Evolutionary conservation across 2,888 invertebrate species (phyloP).

Genomic region (Lutraria lutraria): DNA sequence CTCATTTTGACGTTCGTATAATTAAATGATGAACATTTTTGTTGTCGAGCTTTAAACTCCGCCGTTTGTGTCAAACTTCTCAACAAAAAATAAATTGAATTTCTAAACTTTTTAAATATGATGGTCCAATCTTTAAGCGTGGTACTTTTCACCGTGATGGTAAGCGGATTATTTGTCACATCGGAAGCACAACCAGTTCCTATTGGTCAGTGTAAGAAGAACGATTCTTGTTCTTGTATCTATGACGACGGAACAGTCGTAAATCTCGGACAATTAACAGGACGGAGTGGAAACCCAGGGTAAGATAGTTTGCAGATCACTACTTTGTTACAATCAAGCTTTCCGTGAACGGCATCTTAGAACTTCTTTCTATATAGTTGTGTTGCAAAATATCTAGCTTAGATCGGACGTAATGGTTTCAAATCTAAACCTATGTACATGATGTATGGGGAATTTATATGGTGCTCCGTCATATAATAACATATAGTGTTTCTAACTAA

Average conservation of each 20-base stretch:
- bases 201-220: slow-evolving; percentile 43
- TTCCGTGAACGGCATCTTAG: neutral
- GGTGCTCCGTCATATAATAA: too few relatives aligned
- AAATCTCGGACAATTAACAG: slow-evolving; percentile 36
- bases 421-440: too few relatives aligned
- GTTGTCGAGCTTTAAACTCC: neutral
- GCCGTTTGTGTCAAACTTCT: too few relatives aligned
- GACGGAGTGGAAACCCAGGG: slow-evolving; percentile 52
- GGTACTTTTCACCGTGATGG: neutral
- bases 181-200: slow-evolving; percentile 28
- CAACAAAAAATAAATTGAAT: too few relatives aligned
- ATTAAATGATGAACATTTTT: neutral
- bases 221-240: slow-evolving; percentile 48
- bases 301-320: slow-evolving; percentile 29
- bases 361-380: too few relatives aligned
- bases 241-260: slow-evolving; percentile 62
- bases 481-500: too few relatives aligned
- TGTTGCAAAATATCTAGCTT: too few relatives aligned
- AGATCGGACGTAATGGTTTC: too few relatives aligned
- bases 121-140: slow-evolving; percentile 1
- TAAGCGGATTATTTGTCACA: neutral
- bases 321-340: neutral
- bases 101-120: neutral
- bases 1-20: neutral
- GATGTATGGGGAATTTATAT: too few relatives aligned